Conservation (phyloP, 2,797 vertebrate genomes). For the Sebastes taczanowskii region DNA sequence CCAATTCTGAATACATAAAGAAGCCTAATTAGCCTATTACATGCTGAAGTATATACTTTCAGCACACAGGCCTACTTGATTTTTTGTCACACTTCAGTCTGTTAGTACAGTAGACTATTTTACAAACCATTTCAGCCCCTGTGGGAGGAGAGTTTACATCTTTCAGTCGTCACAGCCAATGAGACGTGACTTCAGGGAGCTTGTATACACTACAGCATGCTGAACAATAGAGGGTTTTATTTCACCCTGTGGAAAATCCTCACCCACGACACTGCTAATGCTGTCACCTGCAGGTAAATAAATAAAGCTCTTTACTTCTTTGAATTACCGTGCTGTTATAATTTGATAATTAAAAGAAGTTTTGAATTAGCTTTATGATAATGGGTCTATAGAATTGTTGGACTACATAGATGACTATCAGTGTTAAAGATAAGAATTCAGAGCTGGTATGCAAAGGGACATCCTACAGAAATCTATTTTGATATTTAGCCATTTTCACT, state of each 20-base stretch:
- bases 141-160: constrained; percentile 39
- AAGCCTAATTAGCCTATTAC: too few species aligned
- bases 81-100: background rate
- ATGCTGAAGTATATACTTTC: background rate
- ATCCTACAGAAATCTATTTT: background rate
- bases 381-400: background rate
- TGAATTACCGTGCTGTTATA: background rate
- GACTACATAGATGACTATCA: background rate
- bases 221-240: background rate
- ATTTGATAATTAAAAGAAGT: background rate
- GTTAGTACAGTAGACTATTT: background rate
- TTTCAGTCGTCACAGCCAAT: constrained; percentile 16
- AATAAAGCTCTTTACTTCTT: background rate
- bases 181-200: background rate
- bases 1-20: background rate
- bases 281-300: constrained; percentile 43
- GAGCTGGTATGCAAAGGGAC: background rate
- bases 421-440: background rate
- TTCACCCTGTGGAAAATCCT: background rate
- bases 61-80: background rate
- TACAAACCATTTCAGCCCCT: background rate
- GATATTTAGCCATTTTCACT: background rate
- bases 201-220: background rate
- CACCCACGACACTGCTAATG: background rate
- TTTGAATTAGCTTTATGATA: background rate